Base-by-base conservation (phyloP, 1,140 invertebrate genomes). In the Conus betulinus region DNA sequence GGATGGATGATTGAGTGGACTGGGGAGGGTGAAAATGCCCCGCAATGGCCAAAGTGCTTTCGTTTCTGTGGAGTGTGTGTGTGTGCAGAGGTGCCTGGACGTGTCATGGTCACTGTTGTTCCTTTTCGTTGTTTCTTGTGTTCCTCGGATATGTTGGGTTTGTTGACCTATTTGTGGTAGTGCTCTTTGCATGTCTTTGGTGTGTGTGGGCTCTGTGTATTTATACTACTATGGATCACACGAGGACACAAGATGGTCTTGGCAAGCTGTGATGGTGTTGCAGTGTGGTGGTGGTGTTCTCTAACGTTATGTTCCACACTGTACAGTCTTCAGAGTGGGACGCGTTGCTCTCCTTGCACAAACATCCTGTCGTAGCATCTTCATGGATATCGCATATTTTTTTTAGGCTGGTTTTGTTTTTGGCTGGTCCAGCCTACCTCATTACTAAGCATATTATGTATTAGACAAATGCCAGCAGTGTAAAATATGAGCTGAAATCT, bases 21-120 rank as follows among this genome's bases (percentile, higher is more conserved):
- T 71, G 23, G 67, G 67, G 20, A 23, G 15, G 67, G 67, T 71
- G 67, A 13, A 20, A 71, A 6, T 71, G 17, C 67, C 67, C 20
- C 6, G 67, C 67, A 71, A 71, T 71, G 67, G 67, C 67, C 67
- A 71, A 71, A 71, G 67, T 71, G 67, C 67, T 71, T 71, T 71
- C 67, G 11, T 71, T 13, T 71, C 8, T 71, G 23, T 71, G 10
- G 60, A 63, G 60, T 63, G 10, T 13, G 17, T 60, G 60, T 4
- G 60, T 20, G 60, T 63, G 10, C 11, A 20, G 10, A 13, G 1
- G 67, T 71, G 67, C 13, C 17, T 71, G 67, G 17, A 71, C 0
- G 57, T 11, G 57, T 60, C 57, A 60, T 60, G 8, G 8, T 60
- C 57, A 2, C 4, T 60, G 8, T 15, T 60, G 1, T 60, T 60